A percentile compares a stretch with the other conserved stretches of the same genome.
phyloP scores from a whole-genome alignment of 1,140 invertebrate species.

The Drosophila takahashii region DNA sequence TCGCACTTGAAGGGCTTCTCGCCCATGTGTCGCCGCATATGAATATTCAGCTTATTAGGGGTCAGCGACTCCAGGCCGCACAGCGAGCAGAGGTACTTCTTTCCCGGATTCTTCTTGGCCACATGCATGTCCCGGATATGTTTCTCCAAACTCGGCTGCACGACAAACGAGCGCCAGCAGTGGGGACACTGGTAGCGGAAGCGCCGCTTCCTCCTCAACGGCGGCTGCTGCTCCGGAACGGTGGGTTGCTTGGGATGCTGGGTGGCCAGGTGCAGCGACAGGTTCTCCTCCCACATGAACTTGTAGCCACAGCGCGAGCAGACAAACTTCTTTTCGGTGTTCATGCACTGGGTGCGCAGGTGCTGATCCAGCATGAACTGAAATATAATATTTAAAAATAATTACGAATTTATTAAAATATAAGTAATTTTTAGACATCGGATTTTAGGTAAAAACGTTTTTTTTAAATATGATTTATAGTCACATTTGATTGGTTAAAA shows the following conservation, averaged over 20 bases:
- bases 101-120: slow-evolving; percentile 63
- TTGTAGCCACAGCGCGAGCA: slow-evolving; percentile 64
- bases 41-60: slow-evolving; percentile 86
- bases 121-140: slow-evolving; percentile 72
- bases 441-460: too few relatives aligned
- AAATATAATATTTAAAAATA: not conserved
- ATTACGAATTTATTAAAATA: too few relatives aligned
- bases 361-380: slow-evolving; percentile 58
- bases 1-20: slow-evolving; percentile 83
- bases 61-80: slow-evolving; percentile 86
- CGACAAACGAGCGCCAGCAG: slow-evolving; percentile 70
- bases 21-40: slow-evolving; percentile 86
- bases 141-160: slow-evolving; percentile 67
- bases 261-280: slow-evolving; percentile 46
- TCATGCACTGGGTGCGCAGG: slow-evolving; percentile 51
- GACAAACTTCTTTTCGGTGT: slow-evolving; percentile 58
- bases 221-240: slow-evolving; percentile 16
- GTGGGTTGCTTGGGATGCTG: slow-evolving; percentile 52
- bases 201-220: slow-evolving; percentile 50
- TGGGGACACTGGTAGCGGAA: slow-evolving; percentile 71
- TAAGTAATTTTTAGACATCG: too few relatives aligned
- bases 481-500: too few relatives aligned
- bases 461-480: too few relatives aligned
- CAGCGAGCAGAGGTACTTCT: slow-evolving; percentile 85
- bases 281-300: slow-evolving; percentile 70